Evolutionary conservation across 1,140 invertebrate species (phyloP).

Genomic region (Magallana ariakensis): DNA sequence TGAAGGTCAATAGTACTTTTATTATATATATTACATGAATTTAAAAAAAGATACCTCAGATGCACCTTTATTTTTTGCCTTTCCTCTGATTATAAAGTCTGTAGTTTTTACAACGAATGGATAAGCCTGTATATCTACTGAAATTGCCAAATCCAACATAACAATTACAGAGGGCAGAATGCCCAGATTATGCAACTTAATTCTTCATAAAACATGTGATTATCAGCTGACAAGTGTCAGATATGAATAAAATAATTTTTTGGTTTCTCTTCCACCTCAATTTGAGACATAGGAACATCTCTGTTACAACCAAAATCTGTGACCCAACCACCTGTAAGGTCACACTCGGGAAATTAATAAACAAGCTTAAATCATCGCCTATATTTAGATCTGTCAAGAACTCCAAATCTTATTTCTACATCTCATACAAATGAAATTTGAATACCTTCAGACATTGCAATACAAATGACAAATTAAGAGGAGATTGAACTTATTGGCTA

Average conservation of each 20-base stretch:
- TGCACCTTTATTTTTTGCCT: no score
- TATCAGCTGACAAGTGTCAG: constrained; percentile 5
- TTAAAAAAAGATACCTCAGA: no score
- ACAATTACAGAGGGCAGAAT: neutral
- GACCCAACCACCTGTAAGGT: constrained; percentile 3
- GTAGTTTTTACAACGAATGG: no score
- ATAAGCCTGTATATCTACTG: neutral
- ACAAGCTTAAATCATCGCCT: neutral
- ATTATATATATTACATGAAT: no score
- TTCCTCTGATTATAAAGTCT: no score
- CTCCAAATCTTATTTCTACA: neutral
- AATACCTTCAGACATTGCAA: neutral
- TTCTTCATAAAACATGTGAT: constrained; percentile 11
- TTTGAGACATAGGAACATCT: neutral
- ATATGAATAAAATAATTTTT: neutral
- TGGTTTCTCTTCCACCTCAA: neutral
- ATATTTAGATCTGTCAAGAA: neutral
- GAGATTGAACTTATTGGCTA: constrained; percentile 27
- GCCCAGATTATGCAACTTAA: constrained; percentile 1
- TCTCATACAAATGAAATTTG: neutral
- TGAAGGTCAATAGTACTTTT: no score
- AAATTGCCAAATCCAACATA: neutral
- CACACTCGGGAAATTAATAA: neutral
- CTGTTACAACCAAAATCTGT: neutral
- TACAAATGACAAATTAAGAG: neutral